Conservation (phyloP, 2,888 invertebrate species). For the Ditylenchus weischeri region DNA sequence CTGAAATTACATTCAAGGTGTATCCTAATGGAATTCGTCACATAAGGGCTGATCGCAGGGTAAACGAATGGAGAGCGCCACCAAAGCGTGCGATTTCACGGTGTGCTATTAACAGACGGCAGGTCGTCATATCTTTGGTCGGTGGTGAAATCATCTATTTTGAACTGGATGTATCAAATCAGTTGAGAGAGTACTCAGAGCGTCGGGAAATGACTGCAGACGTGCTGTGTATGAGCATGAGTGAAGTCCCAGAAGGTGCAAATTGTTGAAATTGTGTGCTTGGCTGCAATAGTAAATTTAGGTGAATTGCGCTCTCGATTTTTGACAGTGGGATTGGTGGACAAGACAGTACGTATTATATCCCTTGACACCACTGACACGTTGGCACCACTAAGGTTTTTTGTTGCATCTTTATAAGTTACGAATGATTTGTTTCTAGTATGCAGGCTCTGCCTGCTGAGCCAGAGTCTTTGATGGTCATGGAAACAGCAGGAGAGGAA, state of each 20-base stretch:
- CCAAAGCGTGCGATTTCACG: slow-evolving; percentile 93
- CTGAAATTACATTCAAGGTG: slow-evolving; percentile 68
- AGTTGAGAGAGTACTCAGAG: slow-evolving; percentile 95
- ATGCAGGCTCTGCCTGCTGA: slow-evolving; percentile 79
- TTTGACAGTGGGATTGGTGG: slow-evolving; percentile 68
- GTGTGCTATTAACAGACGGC: slow-evolving; percentile 95
- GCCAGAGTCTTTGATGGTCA: slow-evolving; percentile 92
- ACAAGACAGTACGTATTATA: slow-evolving; percentile 93
- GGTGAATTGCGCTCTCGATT: slow-evolving; percentile 74
- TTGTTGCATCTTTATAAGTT: not conserved
- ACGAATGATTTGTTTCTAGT: slow-evolving; percentile 30
- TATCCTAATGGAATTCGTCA: slow-evolving; percentile 98
- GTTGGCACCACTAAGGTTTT: slow-evolving; percentile 78
- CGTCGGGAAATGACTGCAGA: slow-evolving; percentile 92
- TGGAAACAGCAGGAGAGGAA: slow-evolving; percentile 67
- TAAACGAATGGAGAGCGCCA: slow-evolving; percentile 98
- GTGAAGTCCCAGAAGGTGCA: slow-evolving; percentile 66
- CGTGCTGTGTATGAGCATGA: slow-evolving; percentile 96
- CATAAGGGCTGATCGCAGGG: slow-evolving; percentile 92
- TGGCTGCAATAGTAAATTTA: too few relatives aligned
- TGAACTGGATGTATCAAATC: slow-evolving; percentile 98
- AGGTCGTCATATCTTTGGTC: slow-evolving; percentile 86
- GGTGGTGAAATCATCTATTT: slow-evolving; percentile 93
- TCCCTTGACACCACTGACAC: slow-evolving; percentile 91
- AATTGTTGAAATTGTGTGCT: too few relatives aligned